A percentile compares a stretch with the other conserved stretches of the same genome.
phyloP scores from a whole-genome alignment of 2,113 vertebrate species.

The Pelobates fuscus region DNA sequence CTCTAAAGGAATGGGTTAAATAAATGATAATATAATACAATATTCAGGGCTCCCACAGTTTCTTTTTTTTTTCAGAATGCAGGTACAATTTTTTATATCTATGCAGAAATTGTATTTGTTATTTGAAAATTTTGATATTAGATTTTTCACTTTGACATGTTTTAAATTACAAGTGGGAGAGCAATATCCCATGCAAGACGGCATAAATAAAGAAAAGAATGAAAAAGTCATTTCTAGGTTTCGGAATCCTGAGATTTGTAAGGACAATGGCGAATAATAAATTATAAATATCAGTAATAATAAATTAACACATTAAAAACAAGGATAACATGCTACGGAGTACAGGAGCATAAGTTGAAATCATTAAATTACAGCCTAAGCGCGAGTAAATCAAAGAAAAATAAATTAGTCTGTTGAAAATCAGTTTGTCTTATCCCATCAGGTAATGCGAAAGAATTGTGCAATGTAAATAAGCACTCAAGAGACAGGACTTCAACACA shows the following conservation, averaged over 20 bases:
- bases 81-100: not conserved
- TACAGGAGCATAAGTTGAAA: not conserved
- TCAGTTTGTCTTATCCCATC: not conserved
- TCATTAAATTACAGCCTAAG: not conserved
- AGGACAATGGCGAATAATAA: not conserved
- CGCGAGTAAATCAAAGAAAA: not conserved
- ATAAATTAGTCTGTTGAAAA: not conserved
- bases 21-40: not conserved
- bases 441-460: no score
- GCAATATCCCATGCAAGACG: conserved; percentile 9
- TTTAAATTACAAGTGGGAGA: conserved; percentile 31
- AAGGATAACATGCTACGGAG: not conserved
- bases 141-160: conserved; percentile 27
- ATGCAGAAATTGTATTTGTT: conserved; percentile 10
- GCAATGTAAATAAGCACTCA: not conserved
- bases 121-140: conserved; percentile 8
- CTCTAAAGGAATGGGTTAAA: not conserved
- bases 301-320: not conserved
- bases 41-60: not conserved
- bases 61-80: not conserved
- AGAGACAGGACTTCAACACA: no score
- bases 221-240: not conserved
- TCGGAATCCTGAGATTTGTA: not conserved
- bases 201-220: not conserved
- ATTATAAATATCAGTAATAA: conserved; percentile 12